A percentile compares a stretch with the other conserved stretches of the same genome.
Evolutionary conservation across 2,113 vertebrate species (phyloP).

Genomic region (Bucco capensis): DNA sequence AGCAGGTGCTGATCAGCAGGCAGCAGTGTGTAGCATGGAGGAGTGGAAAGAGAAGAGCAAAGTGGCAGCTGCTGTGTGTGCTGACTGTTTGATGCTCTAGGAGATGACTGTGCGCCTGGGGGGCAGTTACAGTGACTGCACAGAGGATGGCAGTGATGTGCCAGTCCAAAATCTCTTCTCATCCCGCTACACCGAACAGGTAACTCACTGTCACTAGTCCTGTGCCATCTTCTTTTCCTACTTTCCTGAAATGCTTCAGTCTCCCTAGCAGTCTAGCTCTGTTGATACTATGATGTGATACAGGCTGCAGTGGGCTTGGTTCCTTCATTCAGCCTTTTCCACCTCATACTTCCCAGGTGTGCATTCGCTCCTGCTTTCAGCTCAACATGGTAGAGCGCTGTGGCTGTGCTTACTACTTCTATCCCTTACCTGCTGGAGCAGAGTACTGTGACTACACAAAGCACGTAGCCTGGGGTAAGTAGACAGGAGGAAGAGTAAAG

Average conservation of each 20-base stretch:
- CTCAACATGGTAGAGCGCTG: conserved; percentile 73
- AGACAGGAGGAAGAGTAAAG: background rate
- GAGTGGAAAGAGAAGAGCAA: background rate
- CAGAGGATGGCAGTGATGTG: conserved; percentile 75
- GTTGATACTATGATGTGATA: background rate
- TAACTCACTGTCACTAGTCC: background rate
- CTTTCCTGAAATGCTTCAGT: background rate
- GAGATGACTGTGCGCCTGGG: conserved; percentile 73
- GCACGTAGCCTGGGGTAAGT: conserved; percentile 76
- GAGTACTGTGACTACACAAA: conserved; percentile 77
- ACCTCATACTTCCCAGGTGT: conserved; percentile 62
- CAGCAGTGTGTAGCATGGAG: background rate
- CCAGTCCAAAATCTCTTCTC: conserved; percentile 71
- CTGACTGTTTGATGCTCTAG: background rate
- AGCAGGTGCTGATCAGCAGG: background rate
- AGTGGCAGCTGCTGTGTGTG: background rate
- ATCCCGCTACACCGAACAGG: conserved; percentile 78
- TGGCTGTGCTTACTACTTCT: conserved; percentile 79
- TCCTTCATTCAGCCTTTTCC: background rate
- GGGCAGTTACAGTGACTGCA: conserved; percentile 76
- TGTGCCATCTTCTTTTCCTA: background rate
- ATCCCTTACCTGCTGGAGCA: conserved; percentile 46
- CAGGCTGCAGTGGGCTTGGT: background rate
- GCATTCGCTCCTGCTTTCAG: conserved; percentile 83
- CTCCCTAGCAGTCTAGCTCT: background rate